Base-by-base conservation (phyloP, 2,797 vertebrate genomes). In the Sandelia bainsii region DNA sequence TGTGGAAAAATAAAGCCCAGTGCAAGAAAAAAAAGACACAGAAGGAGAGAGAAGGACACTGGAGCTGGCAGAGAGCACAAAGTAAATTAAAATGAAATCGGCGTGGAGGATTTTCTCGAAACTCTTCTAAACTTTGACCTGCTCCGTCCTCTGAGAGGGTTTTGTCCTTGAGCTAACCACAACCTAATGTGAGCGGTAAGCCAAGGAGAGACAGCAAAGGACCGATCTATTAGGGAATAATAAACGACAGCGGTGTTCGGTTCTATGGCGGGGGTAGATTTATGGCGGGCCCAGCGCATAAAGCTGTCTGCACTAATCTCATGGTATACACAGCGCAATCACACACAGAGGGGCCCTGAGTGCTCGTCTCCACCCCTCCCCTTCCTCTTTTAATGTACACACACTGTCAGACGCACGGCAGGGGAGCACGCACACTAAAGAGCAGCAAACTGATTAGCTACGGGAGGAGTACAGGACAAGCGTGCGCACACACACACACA, bases 271-370 rank as follows among this genome's bases (percentile, higher is more conserved):
- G 70, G 69, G 52, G 52, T 50, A 71, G 86, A 91, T 92, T 92
- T 90, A 92, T 66, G 59, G 66, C 58, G n/a, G 81, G 64, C 56
- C 48, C 34, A 5, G 69, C 34, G 67, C 80, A 88, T 92, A 92
- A 93, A 92, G 80, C 91, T 92, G 91, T 92, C 91, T 52, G 72
- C 81, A 79, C 83, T 91, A 92, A 92, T 91, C 90, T 90, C 86
- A 85, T 74, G 87, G 87, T 90, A 89, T 89, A 92, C 86, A 90
- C 88, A 82, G 76, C 23, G 57, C 86, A 90, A 87, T 90, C 85
- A 89, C 81, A 87, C 86, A 77, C 69, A 81, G 71, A 54, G 77
- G 72, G 78, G 49, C 72, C 49, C 59, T 27, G 72, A 77, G 50
- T 58, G 64, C 53, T 1, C 13, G 56, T 49, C 37, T 34, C 13